Conservation (phyloP, 2,797 vertebrate genomes). For the Sebastes miniatus region DNA sequence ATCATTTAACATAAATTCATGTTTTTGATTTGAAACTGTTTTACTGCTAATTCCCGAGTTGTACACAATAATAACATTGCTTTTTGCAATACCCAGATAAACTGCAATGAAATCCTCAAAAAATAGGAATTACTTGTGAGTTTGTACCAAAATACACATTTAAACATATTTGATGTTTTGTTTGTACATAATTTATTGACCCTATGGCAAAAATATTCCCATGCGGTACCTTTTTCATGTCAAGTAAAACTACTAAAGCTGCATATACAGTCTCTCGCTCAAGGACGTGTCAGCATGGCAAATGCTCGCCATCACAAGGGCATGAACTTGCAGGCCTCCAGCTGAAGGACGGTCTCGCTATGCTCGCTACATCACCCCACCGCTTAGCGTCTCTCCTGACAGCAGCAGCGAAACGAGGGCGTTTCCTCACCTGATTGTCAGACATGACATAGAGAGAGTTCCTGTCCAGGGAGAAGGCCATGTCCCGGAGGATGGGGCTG, state of each 20-base stretch:
- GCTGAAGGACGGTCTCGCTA: constrained; percentile 21
- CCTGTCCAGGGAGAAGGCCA: constrained; percentile 94
- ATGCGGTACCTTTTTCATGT: background rate
- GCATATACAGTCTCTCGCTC: background rate
- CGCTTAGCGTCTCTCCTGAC: constrained; percentile 31
- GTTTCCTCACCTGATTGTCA: constrained; percentile 90
- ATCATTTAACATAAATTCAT: constrained; percentile 20
- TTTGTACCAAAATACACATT: background rate
- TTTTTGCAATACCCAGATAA: constrained; percentile 27
- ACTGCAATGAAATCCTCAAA: constrained; percentile 4
- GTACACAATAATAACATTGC: background rate
- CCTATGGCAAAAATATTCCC: background rate
- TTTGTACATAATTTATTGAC: background rate
- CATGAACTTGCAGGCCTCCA: constrained; percentile 13
- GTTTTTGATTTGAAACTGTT: constrained; percentile 20
- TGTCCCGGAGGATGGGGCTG: constrained; percentile 91
- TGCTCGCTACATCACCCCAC: constrained; percentile 1
- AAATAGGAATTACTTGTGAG: background rate
- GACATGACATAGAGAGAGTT: constrained; percentile 97
- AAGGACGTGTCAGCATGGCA: constrained; percentile 24
- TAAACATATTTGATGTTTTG: background rate
- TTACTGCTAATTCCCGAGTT: background rate
- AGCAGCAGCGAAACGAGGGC: constrained; percentile 23
- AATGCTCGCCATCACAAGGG: background rate
- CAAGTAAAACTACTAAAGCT: background rate